Evolutionary conservation across 2,113 vertebrate genomes (phyloP), one percentile per base, ranked within the genome.

Genomic region (Actenoides lindsayi): DNA sequence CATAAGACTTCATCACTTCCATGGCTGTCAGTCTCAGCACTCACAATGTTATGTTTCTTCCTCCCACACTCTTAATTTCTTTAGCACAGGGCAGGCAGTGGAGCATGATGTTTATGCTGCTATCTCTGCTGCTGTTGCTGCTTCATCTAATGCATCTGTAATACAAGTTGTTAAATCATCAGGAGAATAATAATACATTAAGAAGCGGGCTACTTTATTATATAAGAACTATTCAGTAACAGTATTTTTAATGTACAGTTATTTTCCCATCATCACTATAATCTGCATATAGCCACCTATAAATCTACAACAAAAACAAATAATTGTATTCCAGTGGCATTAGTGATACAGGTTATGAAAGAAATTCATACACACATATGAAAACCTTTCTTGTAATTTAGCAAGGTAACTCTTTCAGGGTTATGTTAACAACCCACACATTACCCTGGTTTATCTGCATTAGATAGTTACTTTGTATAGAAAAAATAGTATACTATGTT

Each of bases 31-130:
- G 90, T 94, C 87, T 88, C 87, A 77, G 71, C 71, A 69, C 46
- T 83, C 5, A 1, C 70, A 83, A 12, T 14, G 42, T 85, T 59
- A 42, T 59, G 37, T 57, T 86, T 80, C 59, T 83, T 91, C 79
- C 84, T 87, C 91, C 81, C 65, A 93, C 85, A 48, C 46, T 79
- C 63, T 64, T 67, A 56, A 92, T 81, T 90, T 78, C 79, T 91
- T 77, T 60, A 83, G 92, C 85, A 86, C 60, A 60, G 59, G 83
- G 75, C 90, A 92, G 63, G 78, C 80, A 91, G 74, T 83, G 75
- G 69, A 96, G 91, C 81, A 89, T 89, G 86, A 78, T 95, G 84
- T 81, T 91, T 81, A 75, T 73, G 81, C 74, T 93, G 84, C 84
- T 91, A 84, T 79, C 80, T 94, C 93, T 14, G 50, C 67, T 94